phyloP scores from a whole-genome alignment of 1,140 invertebrate species.

The Alviniconcha marisindica region DNA sequence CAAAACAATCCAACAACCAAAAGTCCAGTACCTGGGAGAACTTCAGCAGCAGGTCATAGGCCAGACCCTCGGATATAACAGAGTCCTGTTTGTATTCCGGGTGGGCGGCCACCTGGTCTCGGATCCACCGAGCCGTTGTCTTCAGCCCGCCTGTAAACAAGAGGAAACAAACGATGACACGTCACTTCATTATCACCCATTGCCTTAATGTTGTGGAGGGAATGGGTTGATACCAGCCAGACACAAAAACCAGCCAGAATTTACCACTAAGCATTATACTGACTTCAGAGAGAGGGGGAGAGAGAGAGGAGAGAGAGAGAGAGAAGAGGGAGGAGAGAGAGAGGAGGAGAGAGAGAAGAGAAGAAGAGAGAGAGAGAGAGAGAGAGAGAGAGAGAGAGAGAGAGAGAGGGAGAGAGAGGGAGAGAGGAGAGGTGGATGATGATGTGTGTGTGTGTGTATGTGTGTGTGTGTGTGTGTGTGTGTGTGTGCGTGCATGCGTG shows the following conservation, averaged over 20 bases:
- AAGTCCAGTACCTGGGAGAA: conserved; percentile 47
- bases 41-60: conserved; percentile 93
- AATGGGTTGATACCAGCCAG: too few relatives aligned
- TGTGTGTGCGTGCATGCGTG: background rate
- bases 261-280: too few relatives aligned
- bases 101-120: conserved; percentile 92
- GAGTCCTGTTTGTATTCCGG: conserved; percentile 94
- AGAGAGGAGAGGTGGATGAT: background rate
- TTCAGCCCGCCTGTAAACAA: conserved; percentile 65
- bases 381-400: background rate
- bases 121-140: conserved; percentile 85
- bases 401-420: background rate
- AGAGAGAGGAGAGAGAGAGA: background rate
- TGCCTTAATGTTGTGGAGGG: too few relatives aligned
- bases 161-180: background rate
- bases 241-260: too few relatives aligned
- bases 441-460: background rate
- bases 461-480: conserved; percentile 1
- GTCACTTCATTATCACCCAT: background rate
- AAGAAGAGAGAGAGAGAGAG: background rate
- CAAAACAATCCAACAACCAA: too few relatives aligned
- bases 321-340: background rate
- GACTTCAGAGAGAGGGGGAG: background rate
- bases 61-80: conserved; percentile 90
- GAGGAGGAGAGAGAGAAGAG: background rate